A percentile compares a stretch with the other conserved stretches of the same genome.
These are phyloP conservation scores for Brachypodius melanocephalos DNA, from an alignment of 2,113 vertebrate species.

Conservation along the genomic window DNA sequence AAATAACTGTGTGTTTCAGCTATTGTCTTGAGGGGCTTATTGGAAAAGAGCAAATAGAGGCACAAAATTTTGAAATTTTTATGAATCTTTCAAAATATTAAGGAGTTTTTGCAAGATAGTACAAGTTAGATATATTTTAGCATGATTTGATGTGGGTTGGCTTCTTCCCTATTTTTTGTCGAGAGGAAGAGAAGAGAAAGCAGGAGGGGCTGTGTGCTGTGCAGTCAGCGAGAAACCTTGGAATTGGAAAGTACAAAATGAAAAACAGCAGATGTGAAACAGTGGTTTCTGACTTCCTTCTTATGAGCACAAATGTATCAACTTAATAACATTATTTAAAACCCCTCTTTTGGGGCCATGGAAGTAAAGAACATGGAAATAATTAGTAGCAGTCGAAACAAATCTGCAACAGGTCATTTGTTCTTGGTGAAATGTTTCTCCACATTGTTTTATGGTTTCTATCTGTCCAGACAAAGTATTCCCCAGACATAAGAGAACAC, in stretches of 20 bases:
- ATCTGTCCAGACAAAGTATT: background rate
- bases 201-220: background rate
- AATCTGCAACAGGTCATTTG: background rate
- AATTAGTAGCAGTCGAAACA: conserved; percentile 3
- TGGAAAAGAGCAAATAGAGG: background rate
- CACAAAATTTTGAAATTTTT: background rate
- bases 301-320: background rate
- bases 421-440: background rate
- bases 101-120: background rate
- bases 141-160: background rate
- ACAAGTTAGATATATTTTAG: background rate
- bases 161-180: background rate
- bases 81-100: background rate
- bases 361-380: background rate
- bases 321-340: background rate
- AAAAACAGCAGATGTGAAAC: background rate
- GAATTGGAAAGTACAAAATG: background rate
- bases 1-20: background rate
- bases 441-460: background rate
- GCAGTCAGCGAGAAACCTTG: background rate
- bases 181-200: background rate
- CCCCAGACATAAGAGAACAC: background rate
- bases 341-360: background rate
- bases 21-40: background rate
- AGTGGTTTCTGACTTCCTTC: conserved; percentile 40